These are phyloP conservation scores for Bhutanitis thaidina DNA, from an alignment of 2,888 invertebrate genomes.

Conservation along the genomic window DNA sequence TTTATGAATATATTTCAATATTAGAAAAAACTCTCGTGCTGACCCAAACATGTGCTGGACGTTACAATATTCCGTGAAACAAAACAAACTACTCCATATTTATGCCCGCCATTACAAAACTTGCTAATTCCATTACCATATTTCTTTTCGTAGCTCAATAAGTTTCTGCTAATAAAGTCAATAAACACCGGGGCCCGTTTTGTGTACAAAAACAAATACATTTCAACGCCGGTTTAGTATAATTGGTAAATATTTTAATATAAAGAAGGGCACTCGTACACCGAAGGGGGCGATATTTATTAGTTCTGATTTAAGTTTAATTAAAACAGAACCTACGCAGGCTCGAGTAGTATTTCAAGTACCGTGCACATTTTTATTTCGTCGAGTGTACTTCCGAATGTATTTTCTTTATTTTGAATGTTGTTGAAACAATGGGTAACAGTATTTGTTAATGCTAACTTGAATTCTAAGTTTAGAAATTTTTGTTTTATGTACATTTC, in stretches of 20 bases:
- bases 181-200: constrained; percentile 3
- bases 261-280: constrained; percentile 6
- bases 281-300: constrained; percentile 14
- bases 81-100: neutral
- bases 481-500: too few species aligned
- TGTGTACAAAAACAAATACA: constrained; percentile 9
- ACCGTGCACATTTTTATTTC: constrained; percentile 11
- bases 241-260: constrained; percentile 11
- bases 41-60: constrained; percentile 1
- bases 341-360: neutral
- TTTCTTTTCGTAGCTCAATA: constrained; percentile 7
- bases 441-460: too few species aligned
- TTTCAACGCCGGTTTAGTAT: neutral
- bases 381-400: constrained; percentile 3
- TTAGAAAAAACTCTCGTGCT: neutral
- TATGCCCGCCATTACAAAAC: neutral
- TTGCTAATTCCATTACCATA: constrained; percentile 7
- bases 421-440: neutral
- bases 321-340: constrained; percentile 2
- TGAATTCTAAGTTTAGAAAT: too few species aligned
- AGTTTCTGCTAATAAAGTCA: constrained; percentile 13
- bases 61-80: neutral
- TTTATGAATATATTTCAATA: too few species aligned
- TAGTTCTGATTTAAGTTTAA: constrained; percentile 16
- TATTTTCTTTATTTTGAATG: neutral